A percentile compares a stretch with the other conserved stretches of the same genome.
Evolutionary conservation across 1,140 invertebrate genomes (phyloP).

Genomic region (Macrocentrus cingulum): DNA sequence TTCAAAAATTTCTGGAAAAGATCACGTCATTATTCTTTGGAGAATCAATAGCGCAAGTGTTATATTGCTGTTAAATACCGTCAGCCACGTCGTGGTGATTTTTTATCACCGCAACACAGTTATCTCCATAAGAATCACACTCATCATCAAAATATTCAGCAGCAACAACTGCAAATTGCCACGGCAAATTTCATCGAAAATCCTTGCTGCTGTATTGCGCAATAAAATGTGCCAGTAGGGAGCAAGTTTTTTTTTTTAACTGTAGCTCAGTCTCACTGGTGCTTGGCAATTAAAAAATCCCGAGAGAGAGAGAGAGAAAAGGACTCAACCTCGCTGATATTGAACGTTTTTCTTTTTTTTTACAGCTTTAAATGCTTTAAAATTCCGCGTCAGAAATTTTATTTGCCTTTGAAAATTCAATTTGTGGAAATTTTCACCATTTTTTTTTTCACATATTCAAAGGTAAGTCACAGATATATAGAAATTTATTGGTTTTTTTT

Average conservation of each 20-base stretch:
- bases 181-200: constrained; percentile 44
- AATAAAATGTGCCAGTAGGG: too few species aligned
- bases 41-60: constrained; percentile 69
- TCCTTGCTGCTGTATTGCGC: constrained; percentile 56
- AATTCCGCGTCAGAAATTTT: too few species aligned
- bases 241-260: too few species aligned
- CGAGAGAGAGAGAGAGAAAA: not conserved
- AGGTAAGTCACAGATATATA: too few species aligned
- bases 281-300: too few species aligned
- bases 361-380: not conserved
- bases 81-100: constrained; percentile 29
- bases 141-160: constrained; percentile 32
- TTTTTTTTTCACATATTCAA: too few species aligned
- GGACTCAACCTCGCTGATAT: not conserved
- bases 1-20: constrained; percentile 83
- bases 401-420: too few species aligned
- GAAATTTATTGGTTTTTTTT: too few species aligned
- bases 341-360: constrained; percentile 6
- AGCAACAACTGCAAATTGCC: constrained; percentile 30
- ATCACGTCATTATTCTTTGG: constrained; percentile 78
- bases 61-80: constrained; percentile 54
- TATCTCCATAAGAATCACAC: constrained; percentile 5
- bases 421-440: too few species aligned
- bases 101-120: constrained; percentile 14
- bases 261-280: too few species aligned